These are phyloP conservation scores for Passer montanus DNA, from an alignment of 2,113 vertebrate species.

Conservation along the genomic window DNA sequence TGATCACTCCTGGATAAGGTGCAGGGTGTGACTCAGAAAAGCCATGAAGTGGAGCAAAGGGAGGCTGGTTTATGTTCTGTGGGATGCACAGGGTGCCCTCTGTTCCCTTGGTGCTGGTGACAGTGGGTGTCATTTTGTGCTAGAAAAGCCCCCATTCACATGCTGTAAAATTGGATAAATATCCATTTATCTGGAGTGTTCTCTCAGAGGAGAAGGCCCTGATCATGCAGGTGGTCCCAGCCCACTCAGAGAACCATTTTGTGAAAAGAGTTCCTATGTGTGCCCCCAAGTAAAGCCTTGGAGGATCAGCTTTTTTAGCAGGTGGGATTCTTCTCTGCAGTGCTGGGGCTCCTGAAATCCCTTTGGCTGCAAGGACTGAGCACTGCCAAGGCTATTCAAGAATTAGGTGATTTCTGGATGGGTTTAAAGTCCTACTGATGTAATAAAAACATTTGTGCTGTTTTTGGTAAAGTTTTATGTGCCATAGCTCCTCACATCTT, in stretches of 20 bases:
- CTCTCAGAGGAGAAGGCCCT: background rate
- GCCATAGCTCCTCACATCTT: background rate
- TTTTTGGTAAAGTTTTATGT: background rate
- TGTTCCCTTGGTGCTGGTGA: background rate
- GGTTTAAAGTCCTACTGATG: background rate
- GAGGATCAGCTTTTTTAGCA: background rate
- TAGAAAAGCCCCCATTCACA: background rate
- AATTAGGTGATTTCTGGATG: background rate
- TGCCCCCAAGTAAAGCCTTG: background rate
- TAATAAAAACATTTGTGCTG: background rate
- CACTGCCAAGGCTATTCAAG: background rate
- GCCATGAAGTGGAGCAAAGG: background rate
- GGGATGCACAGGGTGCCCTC: accelerated
- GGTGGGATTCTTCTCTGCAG: background rate
- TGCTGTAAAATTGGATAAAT: background rate
- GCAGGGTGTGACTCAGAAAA: background rate
- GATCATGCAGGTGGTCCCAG: background rate
- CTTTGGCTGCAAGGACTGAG: background rate
- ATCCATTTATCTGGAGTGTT: background rate
- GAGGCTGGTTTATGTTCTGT: background rate
- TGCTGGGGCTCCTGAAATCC: background rate
- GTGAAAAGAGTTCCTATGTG: background rate
- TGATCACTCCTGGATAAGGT: background rate
- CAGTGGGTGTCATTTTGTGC: background rate
- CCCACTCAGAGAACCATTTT: background rate